These are phyloP conservation scores for Xestoiulus laeticollis DNA, from an alignment of 2,888 invertebrate genomes.

Conservation along the genomic window DNA sequence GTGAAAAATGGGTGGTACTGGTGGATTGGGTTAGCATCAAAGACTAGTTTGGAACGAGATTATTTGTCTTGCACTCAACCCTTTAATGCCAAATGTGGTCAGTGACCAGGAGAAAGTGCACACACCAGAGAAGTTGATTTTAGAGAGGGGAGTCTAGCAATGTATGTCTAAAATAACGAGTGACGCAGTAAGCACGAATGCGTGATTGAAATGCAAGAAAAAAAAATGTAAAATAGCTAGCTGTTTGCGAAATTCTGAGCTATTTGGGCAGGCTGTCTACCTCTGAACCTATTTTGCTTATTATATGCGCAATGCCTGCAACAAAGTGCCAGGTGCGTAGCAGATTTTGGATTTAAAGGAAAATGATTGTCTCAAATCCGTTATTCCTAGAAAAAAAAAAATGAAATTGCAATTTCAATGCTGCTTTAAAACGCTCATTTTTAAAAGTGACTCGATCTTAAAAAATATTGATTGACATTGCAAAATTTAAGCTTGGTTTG, in stretches of 20 bases:
- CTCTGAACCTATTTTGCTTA: not conserved
- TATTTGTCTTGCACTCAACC: not conserved
- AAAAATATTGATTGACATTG: too few relatives aligned
- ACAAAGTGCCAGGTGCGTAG: not conserved
- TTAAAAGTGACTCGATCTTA: too few relatives aligned
- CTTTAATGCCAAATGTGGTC: constrained; percentile 4
- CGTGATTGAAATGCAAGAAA: constrained; percentile 2
- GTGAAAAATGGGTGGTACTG: not conserved
- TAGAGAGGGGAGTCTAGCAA: not conserved
- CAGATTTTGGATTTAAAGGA: too few relatives aligned
- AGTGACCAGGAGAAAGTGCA: constrained; percentile 28
- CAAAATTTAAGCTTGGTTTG: too few relatives aligned
- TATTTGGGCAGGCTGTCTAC: not conserved
- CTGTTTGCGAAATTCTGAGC: not conserved
- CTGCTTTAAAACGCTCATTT: too few relatives aligned
- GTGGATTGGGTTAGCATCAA: not conserved
- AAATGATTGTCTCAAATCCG: too few relatives aligned
- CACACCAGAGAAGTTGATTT: not conserved
- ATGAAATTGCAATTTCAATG: too few relatives aligned
- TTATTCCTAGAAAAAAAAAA: too few relatives aligned
- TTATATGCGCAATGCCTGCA: not conserved
- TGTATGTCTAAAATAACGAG: not conserved
- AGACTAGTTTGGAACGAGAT: constrained; percentile 13
- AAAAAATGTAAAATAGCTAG: not conserved
- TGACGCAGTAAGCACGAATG: not conserved